Percentiles rank a stretch among this genome's conserved stretches.
These are phyloP conservation scores for Cabera pusaria DNA, from an alignment of 2,888 invertebrate species.

Conservation along the genomic window DNA sequence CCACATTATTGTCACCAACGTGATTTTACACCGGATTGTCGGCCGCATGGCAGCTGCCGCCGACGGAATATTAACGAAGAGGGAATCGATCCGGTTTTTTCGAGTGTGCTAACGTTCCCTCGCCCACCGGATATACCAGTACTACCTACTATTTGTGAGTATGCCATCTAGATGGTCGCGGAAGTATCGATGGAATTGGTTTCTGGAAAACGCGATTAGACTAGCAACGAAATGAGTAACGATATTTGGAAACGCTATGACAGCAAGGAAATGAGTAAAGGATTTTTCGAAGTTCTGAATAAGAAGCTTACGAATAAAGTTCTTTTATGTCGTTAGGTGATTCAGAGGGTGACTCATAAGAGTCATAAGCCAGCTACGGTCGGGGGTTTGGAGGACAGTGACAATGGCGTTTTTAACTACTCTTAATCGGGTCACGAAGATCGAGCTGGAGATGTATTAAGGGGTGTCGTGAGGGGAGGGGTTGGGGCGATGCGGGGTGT, in stretches of 20 bases:
- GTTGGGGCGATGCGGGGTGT: conserved; percentile 42
- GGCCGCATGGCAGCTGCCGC: conserved; percentile 30
- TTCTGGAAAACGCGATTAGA: conserved; percentile 25
- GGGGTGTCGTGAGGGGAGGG: conserved; percentile 49
- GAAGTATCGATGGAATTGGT: conserved; percentile 24
- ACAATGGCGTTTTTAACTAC: conserved; percentile 48
- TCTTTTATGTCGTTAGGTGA: conserved; percentile 17
- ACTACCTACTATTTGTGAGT: no score
- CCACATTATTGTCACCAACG: conserved; percentile 8
- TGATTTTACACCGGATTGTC: conserved; percentile 26
- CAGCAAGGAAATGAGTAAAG: conserved; percentile 7
- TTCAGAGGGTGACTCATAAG: conserved; percentile 25
- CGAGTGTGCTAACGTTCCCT: conserved; percentile 24
- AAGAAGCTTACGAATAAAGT: conserved; percentile 16
- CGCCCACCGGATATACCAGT: conserved; percentile 30
- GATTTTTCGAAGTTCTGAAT: conserved; percentile 11
- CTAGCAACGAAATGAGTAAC: conserved; percentile 20
- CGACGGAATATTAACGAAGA: conserved; percentile 46
- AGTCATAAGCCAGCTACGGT: background rate
- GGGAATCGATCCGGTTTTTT: conserved; percentile 43
- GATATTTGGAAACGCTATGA: conserved; percentile 20
- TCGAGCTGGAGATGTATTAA: conserved; percentile 52
- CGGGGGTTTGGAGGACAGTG: conserved; percentile 12
- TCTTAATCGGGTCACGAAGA: conserved; percentile 72
- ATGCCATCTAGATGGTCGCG: conserved; percentile 27